phyloP scores from a whole-genome alignment of 2,797 vertebrate species.

The Strix occidentalis region DNA sequence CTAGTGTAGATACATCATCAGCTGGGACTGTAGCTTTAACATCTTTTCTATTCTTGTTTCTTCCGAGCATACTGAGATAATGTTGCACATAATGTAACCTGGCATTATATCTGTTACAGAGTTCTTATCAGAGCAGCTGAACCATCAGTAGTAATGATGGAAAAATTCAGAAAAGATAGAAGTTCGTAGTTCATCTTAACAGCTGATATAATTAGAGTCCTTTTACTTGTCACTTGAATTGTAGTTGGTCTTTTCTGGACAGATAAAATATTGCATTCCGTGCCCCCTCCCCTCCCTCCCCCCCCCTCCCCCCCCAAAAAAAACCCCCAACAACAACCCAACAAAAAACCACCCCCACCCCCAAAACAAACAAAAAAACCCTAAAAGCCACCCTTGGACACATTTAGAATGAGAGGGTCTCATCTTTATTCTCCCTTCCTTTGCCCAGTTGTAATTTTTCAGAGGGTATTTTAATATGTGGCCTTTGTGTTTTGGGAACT shows the following conservation, averaged over 20 bases:
- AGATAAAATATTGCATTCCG: not conserved
- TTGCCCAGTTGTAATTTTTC: not conserved
- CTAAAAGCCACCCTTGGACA: not conserved
- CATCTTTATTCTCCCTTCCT: not conserved
- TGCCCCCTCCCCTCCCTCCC: accelerated
- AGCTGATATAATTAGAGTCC: not conserved
- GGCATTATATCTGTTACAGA: not conserved
- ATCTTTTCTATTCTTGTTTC: not conserved
- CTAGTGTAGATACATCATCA: not conserved
- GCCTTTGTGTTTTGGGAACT: not conserved
- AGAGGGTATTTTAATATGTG: not conserved
- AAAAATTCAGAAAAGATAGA: not conserved
- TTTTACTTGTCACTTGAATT: not conserved
- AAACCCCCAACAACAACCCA: not conserved
- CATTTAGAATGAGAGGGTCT: not conserved
- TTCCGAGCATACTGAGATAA: not conserved
- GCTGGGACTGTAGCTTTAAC: not conserved
- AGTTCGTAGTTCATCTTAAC: not conserved
- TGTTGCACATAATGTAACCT: not conserved
- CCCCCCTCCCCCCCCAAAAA: accelerated
- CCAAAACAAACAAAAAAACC: not conserved
- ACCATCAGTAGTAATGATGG: not conserved
- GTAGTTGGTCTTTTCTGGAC: not conserved
- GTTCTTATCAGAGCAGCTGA: not conserved
- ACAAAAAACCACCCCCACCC: too few species aligned